Evolutionary conservation across 2,797 vertebrate genomes (phyloP).

Genomic region (Bovichtus diacanthus): DNA sequence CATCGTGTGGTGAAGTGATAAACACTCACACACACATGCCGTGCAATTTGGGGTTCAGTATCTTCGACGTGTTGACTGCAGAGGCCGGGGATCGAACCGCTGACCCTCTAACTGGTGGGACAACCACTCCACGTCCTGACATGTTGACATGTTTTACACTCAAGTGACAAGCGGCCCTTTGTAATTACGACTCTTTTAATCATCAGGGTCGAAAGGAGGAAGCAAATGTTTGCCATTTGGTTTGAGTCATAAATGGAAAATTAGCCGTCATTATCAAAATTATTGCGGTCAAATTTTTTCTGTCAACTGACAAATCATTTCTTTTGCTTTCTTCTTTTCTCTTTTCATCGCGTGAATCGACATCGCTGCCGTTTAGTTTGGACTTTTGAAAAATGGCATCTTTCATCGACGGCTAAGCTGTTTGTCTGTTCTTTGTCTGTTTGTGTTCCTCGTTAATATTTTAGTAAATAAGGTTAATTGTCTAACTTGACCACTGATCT

Average conservation of each 20-base stretch:
- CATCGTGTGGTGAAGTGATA: no score
- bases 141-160: neutral
- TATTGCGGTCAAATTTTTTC: neutral
- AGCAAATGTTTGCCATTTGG: neutral
- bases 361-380: neutral
- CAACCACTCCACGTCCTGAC: no score
- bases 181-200: neutral
- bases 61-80: no score
- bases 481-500: conserved; percentile 30
- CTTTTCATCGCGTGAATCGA: neutral
- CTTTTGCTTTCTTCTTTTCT: no score
- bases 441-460: conserved; percentile 20
- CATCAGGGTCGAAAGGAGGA: neutral
- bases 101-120: no score
- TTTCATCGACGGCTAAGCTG: conserved; percentile 7
- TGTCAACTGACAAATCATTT: no score
- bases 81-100: no score
- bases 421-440: neutral
- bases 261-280: no score
- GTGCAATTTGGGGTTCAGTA: no score
- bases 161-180: neutral
- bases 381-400: neutral
- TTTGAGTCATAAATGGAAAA: neutral
- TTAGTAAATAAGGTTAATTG: conserved; percentile 58
- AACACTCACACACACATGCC: no score